Evolutionary conservation across 1,140 invertebrate genomes (phyloP), one percentile per base, ranked within the genome.

Genomic region (Campodea augens): DNA sequence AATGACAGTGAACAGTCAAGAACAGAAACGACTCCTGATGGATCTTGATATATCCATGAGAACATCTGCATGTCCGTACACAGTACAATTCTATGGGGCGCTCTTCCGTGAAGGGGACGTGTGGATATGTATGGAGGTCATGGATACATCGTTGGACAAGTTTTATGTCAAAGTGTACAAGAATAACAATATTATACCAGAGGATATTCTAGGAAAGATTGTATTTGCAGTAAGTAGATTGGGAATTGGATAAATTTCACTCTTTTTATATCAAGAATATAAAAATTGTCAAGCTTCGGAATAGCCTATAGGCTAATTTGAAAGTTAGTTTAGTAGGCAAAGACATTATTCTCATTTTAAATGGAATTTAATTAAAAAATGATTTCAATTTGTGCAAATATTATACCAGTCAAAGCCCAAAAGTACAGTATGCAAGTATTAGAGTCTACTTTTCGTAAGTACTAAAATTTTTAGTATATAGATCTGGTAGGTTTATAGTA

Each of bases 81-180:
- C 96, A 38, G 93, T 98, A 2, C 87, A 95, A 57, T 98, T 96
- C 69, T 91, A 89, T 64, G 95, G 95, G 12, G 92, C 90, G 39
- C 77, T 98, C 55, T 95, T 98, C 55, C 77, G 84, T 38, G 86
- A 91, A 64, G 87, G 85, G 13, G 90, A 96, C 65, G 92, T 97
- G 23, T 98, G 92, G 92, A 97, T 98, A 57, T 98, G 92, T 60
- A 98, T 99, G 93, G 93, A 98, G 67, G 76, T 97, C 10, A 98
- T 98, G 95, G 85, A 92, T 53, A 93, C 86, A 50, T 96, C 90
- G 60, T 70, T 98, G 49, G 95, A 99, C 57, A 97, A 98, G 64
- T 88, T 90, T 66, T 98, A 82, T 64, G 78, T 68, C 54, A 91
- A 81, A 68, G 81, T 77, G 25, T 91, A 78, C 60, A 77, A 76